These are phyloP conservation scores for Parauchenoglanis punctatus DNA, from an alignment of 2,797 vertebrate species.

Conservation along the genomic window DNA sequence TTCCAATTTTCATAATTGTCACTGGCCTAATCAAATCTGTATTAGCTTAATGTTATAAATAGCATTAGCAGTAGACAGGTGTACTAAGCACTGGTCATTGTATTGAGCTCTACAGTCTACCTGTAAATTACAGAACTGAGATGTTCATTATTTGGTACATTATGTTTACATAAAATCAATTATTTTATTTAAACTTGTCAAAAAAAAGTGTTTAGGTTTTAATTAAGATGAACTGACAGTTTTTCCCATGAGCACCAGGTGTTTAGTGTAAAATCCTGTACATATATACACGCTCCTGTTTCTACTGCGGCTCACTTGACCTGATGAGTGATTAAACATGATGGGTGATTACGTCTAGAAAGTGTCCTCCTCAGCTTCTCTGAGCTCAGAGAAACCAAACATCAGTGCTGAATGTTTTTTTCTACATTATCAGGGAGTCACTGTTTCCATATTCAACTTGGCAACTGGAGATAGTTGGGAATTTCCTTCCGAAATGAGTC, in stretches of 20 bases:
- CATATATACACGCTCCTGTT: too few relatives aligned
- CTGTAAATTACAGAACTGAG: not conserved
- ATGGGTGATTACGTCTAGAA: not conserved
- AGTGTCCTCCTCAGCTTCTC: not conserved
- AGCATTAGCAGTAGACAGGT: not conserved
- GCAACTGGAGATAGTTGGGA: not conserved
- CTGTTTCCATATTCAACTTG: not conserved
- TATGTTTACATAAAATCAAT: not conserved
- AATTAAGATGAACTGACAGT: too few relatives aligned
- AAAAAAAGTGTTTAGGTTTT: too few relatives aligned
- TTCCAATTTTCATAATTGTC: not conserved
- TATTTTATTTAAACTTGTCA: not conserved
- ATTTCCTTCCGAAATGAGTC: not conserved
- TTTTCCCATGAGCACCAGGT: too few relatives aligned
- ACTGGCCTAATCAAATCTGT: not conserved
- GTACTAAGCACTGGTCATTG: not conserved
- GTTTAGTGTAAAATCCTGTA: too few relatives aligned
- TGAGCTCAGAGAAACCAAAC: not conserved
- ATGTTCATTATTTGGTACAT: not conserved
- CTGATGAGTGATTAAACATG: not conserved
- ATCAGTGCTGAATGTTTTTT: not conserved
- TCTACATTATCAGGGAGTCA: not conserved
- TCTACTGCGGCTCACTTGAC: too few relatives aligned
- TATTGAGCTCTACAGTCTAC: too few relatives aligned
- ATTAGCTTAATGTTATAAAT: not conserved